phyloP scores from a whole-genome alignment of 1,140 invertebrate species.

The Tenebrio molitor region DNA sequence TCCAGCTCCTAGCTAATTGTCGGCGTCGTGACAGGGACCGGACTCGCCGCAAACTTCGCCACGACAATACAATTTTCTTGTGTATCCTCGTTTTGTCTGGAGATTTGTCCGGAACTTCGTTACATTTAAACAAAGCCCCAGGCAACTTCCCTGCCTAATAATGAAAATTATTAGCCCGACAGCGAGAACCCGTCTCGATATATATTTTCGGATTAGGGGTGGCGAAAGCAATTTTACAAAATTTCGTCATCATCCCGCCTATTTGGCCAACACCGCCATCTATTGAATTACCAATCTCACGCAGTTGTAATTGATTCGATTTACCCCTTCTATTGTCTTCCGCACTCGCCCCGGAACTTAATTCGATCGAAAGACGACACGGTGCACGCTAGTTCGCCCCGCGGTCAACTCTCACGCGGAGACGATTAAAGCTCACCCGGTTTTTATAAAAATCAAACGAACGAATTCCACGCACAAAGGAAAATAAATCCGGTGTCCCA shows the following conservation, averaged over 20 bases:
- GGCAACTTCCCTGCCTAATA: slow-evolving; percentile 15
- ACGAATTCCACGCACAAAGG: too few species aligned
- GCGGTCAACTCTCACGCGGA: too few species aligned
- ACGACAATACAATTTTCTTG: slow-evolving; percentile 29
- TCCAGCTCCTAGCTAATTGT: neutral
- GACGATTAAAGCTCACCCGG: too few species aligned
- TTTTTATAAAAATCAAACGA: too few species aligned
- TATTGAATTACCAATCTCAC: slow-evolving; percentile 37
- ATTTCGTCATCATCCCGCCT: slow-evolving; percentile 16
- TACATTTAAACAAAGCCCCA: slow-evolving; percentile 35
- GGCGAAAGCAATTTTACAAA: slow-evolving; percentile 35
- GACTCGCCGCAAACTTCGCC: neutral
- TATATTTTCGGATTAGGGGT: slow-evolving; percentile 16
- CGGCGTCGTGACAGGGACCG: neutral
- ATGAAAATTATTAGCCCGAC: slow-evolving; percentile 20
- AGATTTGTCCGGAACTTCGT: slow-evolving; percentile 37
- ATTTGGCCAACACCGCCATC: slow-evolving; percentile 1
- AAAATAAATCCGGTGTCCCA: too few species aligned
- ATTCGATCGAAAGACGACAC: neutral
- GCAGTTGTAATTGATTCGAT: slow-evolving; percentile 34
- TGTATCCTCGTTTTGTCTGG: slow-evolving; percentile 27
- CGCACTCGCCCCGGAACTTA: slow-evolving; percentile 11
- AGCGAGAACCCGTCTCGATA: neutral
- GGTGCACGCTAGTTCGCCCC: too few species aligned
- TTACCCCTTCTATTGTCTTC: slow-evolving; percentile 36